Evolutionary conservation across 2,113 vertebrate genomes (phyloP).

Genomic region (Oncorhynchus masou): DNA sequence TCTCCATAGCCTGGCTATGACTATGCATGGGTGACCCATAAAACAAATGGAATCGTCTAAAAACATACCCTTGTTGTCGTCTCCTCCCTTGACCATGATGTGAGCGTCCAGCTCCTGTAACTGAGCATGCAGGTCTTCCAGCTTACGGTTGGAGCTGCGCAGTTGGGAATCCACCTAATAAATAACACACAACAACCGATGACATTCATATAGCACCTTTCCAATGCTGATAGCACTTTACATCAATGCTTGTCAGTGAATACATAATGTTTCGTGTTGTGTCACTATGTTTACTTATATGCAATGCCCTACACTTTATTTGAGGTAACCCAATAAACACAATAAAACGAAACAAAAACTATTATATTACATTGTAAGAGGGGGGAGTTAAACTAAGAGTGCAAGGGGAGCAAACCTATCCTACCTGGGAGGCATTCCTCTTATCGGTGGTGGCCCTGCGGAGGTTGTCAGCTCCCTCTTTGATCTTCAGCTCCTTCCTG

Average conservation of each 20-base stretch:
- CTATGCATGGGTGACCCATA: not conserved
- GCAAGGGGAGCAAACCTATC: not conserved
- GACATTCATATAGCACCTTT: not conserved
- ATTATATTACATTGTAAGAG: too few species aligned
- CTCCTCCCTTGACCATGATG: slow-evolving; percentile 73
- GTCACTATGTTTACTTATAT: too few species aligned
- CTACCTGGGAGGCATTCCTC: slow-evolving; percentile 84
- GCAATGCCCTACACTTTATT: too few species aligned
- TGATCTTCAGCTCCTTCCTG: slow-evolving; percentile 93
- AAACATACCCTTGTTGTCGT: slow-evolving; percentile 31
- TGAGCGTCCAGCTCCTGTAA: slow-evolving; percentile 79
- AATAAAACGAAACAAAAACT: too few species aligned
- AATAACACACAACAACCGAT: slow-evolving; percentile 36
- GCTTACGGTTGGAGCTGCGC: slow-evolving; percentile 73
- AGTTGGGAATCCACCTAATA: slow-evolving; percentile 77
- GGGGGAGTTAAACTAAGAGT: too few species aligned
- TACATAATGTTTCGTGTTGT: too few species aligned
- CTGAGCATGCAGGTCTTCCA: slow-evolving; percentile 77
- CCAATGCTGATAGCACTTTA: too few species aligned
- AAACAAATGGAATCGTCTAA: not conserved
- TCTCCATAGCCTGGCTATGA: not conserved
- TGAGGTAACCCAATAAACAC: too few species aligned
- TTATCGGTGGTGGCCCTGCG: slow-evolving; percentile 85
- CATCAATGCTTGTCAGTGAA: too few species aligned
- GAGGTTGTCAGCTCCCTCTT: slow-evolving; percentile 91